Conservation (phyloP, 2,888 invertebrate genomes). For the Odontocerum albicorne region DNA sequence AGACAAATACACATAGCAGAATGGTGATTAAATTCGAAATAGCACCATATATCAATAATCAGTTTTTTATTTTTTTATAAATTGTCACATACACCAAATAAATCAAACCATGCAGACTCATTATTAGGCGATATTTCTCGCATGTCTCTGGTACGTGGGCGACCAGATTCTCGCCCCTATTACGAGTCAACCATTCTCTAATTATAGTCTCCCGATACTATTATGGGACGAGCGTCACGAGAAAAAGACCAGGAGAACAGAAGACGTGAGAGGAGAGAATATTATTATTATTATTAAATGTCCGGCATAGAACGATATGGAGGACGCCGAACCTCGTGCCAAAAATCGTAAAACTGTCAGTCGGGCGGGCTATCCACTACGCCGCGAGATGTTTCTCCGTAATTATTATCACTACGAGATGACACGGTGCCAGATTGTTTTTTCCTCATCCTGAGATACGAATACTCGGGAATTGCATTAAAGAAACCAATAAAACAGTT, state of each 20-base stretch:
- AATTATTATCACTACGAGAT: conserved; percentile 22
- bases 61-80: conserved; percentile 30
- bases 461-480: not conserved
- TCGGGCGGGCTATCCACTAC: conserved; percentile 14
- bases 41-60: conserved; percentile 23
- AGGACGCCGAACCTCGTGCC: conserved; percentile 35
- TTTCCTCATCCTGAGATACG: not conserved
- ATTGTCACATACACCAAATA: conserved; percentile 33
- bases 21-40: conserved; percentile 22
- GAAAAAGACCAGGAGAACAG: conserved; percentile 16
- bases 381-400: conserved; percentile 16
- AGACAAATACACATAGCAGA: too few relatives aligned
- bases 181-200: conserved; percentile 27
- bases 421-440: conserved; percentile 26
- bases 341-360: conserved; percentile 35
- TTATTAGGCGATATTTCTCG: conserved; percentile 35
- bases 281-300: conserved; percentile 27
- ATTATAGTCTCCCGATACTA: conserved; percentile 32
- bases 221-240: conserved; percentile 27
- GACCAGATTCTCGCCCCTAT: conserved; percentile 27
- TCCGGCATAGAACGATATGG: conserved; percentile 23
- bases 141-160: conserved; percentile 28
- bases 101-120: conserved; percentile 33
- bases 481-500: not conserved
- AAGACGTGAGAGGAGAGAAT: conserved; percentile 19